Conservation (phyloP, 2,113 vertebrate genomes). For the Lycocorax pyrrhopterus region DNA sequence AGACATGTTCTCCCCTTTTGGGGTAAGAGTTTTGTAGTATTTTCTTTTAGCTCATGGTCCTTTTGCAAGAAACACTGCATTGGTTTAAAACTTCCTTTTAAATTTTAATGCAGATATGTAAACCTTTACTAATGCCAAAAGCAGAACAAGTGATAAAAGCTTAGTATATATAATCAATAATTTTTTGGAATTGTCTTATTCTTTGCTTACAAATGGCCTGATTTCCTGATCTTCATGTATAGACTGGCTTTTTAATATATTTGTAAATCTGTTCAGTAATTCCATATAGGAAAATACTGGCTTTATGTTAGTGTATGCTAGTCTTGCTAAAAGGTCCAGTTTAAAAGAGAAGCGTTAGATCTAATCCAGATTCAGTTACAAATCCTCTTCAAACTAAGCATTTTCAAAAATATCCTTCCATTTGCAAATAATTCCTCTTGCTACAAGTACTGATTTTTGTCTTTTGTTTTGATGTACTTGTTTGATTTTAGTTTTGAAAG, state of each 20-base stretch:
- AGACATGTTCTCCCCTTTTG: rapidly evolving
- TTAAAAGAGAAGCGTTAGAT: neutral
- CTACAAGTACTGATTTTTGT: neutral
- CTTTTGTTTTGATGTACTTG: neutral
- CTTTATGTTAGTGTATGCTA: neutral
- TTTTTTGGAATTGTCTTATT: neutral
- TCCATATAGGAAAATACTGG: neutral
- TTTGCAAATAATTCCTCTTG: neutral
- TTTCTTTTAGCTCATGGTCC: neutral
- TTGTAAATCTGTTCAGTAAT: neutral
- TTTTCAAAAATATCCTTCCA: neutral
- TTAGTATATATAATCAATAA: neutral
- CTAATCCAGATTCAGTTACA: neutral
- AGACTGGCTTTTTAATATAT: neutral
- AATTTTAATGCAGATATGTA: neutral
- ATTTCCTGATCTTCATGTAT: neutral
- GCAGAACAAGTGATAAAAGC: neutral
- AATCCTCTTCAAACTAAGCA: neutral
- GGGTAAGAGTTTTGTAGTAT: neutral
- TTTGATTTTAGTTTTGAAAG: neutral
- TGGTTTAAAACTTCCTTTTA: neutral
- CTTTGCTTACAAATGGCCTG: neutral
- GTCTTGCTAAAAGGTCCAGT: neutral
- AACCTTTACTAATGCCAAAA: neutral
- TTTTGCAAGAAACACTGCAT: neutral